Evolutionary conservation across 2,797 vertebrate species (phyloP).

Genomic region (Cephalopachus bancanus): DNA sequence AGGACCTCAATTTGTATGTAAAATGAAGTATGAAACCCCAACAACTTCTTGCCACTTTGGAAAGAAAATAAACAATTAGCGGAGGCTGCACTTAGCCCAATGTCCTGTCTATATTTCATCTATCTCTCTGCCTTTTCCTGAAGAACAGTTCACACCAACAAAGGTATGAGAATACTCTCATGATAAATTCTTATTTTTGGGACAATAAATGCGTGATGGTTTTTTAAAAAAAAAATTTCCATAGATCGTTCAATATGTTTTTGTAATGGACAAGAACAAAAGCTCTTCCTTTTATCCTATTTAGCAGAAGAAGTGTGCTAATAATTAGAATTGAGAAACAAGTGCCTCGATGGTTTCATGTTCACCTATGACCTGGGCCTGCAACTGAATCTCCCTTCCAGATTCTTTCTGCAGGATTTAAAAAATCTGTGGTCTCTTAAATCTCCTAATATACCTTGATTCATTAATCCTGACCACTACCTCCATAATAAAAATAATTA

Average conservation of each 20-base stretch:
- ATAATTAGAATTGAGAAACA: neutral
- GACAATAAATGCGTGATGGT: neutral
- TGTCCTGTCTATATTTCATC: neutral
- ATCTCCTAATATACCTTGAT: neutral
- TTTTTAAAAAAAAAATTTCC: neutral
- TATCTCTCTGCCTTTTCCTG: neutral
- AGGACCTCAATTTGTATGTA: constrained; percentile 76
- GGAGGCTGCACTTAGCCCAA: neutral
- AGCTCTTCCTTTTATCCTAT: neutral
- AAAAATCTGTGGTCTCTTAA: constrained; percentile 11
- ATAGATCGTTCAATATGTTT: neutral
- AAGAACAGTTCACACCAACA: neutral
- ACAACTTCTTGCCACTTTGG: constrained; percentile 58
- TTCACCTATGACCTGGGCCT: neutral
- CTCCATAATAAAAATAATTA: constrained; percentile 44
- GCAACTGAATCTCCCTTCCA: neutral
- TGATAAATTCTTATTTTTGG: constrained; percentile 16
- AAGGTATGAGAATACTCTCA: neutral
- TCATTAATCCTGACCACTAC: constrained; percentile 53
- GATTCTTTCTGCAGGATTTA: neutral
- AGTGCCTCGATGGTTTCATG: neutral
- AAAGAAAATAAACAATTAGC: constrained; percentile 76
- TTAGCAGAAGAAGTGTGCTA: neutral
- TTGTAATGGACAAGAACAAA: constrained; percentile 5
- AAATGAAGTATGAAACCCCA: constrained; percentile 69